These are phyloP conservation scores for Temnothorax longispinosus DNA, from an alignment of 1,140 invertebrate species.

Conservation along the genomic window DNA sequence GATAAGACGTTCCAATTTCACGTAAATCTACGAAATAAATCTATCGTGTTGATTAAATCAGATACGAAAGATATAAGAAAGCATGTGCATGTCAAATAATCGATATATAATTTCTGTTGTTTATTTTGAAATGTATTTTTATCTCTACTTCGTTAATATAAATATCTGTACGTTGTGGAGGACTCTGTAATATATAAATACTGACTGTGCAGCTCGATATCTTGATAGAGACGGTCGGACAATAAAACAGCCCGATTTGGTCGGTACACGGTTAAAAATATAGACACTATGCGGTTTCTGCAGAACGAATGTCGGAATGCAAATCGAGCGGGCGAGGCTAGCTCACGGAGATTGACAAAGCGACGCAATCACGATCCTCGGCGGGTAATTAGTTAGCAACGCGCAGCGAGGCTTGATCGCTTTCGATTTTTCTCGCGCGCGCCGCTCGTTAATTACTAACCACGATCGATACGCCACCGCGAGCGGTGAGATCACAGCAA, in stretches of 20 bases:
- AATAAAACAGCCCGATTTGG: constrained; percentile 46
- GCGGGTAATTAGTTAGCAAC: constrained; percentile 79
- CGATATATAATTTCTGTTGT: neutral
- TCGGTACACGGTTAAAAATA: constrained; percentile 72
- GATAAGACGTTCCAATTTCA: constrained; percentile 16
- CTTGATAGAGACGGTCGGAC: neutral
- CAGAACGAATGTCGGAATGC: constrained; percentile 76
- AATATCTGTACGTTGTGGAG: neutral
- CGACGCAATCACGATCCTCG: constrained; percentile 78
- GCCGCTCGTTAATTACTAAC: constrained; percentile 72
- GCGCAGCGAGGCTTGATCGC: constrained; percentile 73
- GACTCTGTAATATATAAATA: constrained; percentile 42
- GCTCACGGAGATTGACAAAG: constrained; percentile 74
- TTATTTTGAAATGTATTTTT: neutral
- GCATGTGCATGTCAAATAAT: no score
- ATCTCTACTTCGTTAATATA: neutral
- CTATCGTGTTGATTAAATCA: constrained; percentile 16
- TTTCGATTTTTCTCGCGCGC: constrained; percentile 77
- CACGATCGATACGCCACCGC: constrained; percentile 65
- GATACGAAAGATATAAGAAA: neutral
- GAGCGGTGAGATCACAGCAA: constrained; percentile 51
- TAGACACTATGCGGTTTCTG: constrained; percentile 60
- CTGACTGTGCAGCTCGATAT: neutral
- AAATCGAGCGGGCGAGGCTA: constrained; percentile 75
- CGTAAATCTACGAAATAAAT: constrained; percentile 58